Conservation (phyloP, 2,888 invertebrate species). For the Rhagonycha lutea region DNA sequence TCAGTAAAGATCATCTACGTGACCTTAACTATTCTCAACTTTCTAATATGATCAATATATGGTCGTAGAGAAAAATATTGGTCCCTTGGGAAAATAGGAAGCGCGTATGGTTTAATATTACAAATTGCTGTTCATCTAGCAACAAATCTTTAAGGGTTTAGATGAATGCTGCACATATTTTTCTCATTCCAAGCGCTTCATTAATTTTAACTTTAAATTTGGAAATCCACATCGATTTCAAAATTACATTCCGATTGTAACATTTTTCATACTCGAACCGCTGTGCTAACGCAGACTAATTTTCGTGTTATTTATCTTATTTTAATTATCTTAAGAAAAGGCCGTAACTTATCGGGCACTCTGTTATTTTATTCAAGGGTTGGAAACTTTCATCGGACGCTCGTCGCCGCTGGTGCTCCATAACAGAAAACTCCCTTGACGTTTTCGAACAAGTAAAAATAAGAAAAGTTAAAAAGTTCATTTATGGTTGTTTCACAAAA, state of each 20-base stretch:
- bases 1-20: constrained; percentile 11
- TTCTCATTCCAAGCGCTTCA: neutral
- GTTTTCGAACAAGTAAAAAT: neutral
- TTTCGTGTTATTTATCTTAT: neutral
- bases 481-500: neutral
- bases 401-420: neutral
- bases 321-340: neutral
- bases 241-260: neutral
- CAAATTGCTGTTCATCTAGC: constrained; percentile 19
- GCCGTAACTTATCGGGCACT: neutral
- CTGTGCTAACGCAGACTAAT: neutral
- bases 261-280: neutral
- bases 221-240: neutral
- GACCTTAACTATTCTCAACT: constrained; percentile 22
- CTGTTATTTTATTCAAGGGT: neutral
- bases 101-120: constrained; percentile 24
- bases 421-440: neutral
- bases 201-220: neutral
- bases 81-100: constrained; percentile 4
- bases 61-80: constrained; percentile 19
- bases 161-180: neutral
- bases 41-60: constrained; percentile 24
- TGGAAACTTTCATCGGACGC: neutral
- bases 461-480: neutral
- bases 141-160: constrained; percentile 17